Conservation (phyloP, 2,888 invertebrate genomes). For the Xiphydria camelus region DNA sequence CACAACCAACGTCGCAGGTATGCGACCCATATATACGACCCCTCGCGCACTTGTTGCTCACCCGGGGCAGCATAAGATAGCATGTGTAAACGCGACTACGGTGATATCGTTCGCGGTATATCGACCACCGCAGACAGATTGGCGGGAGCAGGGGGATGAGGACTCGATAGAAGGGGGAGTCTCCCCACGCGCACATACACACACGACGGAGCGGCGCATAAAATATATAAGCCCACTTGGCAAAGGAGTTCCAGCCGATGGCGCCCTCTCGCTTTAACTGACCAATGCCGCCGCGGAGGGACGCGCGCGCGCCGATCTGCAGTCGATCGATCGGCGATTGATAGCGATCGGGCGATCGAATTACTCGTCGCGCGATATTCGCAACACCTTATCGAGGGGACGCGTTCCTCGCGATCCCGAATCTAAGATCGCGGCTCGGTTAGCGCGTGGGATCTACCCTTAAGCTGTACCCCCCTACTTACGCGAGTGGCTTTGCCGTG, state of each 20-base stretch:
- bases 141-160: not conserved
- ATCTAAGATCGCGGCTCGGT: no score
- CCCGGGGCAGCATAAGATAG: not conserved
- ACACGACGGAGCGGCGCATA: not conserved
- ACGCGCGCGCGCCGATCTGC: no score
- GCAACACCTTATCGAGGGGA: no score
- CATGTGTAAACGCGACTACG: not conserved
- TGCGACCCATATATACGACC: constrained; percentile 28
- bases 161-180: not conserved
- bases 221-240: not conserved
- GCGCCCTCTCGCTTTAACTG: not conserved
- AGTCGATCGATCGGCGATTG: no score
- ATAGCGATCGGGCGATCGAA: no score
- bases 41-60: constrained; percentile 38
- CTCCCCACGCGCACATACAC: not conserved
- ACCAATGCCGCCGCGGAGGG: no score
- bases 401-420: no score
- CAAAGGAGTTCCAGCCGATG: not conserved
- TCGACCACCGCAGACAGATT: not conserved
- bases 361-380: no score
- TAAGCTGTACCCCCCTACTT: no score
- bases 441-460: no score
- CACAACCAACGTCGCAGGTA: no score
- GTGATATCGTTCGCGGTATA: not conserved
- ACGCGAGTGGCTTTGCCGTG: no score